A percentile compares a stretch with the other conserved stretches of the same genome.
phyloP scores from a whole-genome alignment of 2,113 vertebrate genomes.

The Perca flavescens region DNA sequence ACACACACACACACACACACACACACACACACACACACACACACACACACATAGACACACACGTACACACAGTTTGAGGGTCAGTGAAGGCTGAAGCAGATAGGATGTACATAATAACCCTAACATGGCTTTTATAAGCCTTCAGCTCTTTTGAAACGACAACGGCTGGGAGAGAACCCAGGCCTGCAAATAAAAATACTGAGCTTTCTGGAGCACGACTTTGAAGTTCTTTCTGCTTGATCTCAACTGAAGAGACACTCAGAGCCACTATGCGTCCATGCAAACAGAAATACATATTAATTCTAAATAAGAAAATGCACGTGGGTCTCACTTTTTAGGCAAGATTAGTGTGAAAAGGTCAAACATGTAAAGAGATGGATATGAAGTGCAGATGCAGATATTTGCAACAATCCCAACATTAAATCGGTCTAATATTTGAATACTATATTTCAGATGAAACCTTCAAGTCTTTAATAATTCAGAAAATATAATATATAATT shows the following conservation, averaged over 20 bases:
- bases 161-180: constrained; percentile 69
- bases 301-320: background rate
- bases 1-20: constrained; percentile 41
- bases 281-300: background rate
- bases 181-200: constrained; percentile 78
- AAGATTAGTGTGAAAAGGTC: background rate
- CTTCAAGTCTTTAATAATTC: background rate
- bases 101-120: constrained; percentile 75
- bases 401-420: background rate
- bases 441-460: background rate
- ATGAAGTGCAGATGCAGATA: background rate
- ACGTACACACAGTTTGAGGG: constrained; percentile 52
- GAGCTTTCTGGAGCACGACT: constrained; percentile 65
- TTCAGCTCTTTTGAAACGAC: constrained; percentile 70
- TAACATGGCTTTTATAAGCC: constrained; percentile 81
- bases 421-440: background rate
- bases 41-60: constrained; percentile 34
- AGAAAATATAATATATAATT: background rate
- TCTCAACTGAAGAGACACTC: constrained; percentile 56
- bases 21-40: constrained; percentile 48
- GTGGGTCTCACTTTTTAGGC: background rate
- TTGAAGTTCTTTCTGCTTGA: constrained; percentile 75
- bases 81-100: constrained; percentile 71
- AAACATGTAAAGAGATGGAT: background rate
- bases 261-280: background rate